A percentile compares a stretch with the other conserved stretches of the same genome.
These are phyloP conservation scores for Pedicia rivosa DNA, from an alignment of 2,888 invertebrate species.

Conservation along the genomic window DNA sequence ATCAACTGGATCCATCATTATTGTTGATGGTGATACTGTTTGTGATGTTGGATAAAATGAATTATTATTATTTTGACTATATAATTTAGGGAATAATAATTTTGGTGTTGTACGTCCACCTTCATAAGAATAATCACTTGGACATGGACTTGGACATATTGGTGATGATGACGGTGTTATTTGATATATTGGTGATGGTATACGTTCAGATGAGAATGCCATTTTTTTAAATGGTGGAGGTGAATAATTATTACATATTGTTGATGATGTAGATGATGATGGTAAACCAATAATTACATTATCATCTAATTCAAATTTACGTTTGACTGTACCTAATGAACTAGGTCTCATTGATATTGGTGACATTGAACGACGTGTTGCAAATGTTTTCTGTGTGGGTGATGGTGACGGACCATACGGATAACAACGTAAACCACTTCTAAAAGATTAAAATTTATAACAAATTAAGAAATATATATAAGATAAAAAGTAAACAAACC, in stretches of 20 bases:
- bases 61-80: constrained; percentile 19
- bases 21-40: constrained; percentile 17
- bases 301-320: constrained; percentile 31
- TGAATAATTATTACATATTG: constrained; percentile 20
- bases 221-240: constrained; percentile 30
- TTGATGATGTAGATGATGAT: constrained; percentile 27
- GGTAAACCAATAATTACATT: constrained; percentile 22
- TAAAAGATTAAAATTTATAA: constrained; percentile 10
- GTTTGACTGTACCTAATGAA: constrained; percentile 46
- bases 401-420: constrained; percentile 57
- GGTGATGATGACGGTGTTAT: constrained; percentile 32
- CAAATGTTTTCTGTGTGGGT: constrained; percentile 68
- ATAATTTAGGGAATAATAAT: constrained; percentile 27
- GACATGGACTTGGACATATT: constrained; percentile 29
- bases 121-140: constrained; percentile 30
- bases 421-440: constrained; percentile 24
- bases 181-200: constrained; percentile 29
- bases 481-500: constrained; percentile 18
- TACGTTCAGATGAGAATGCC: constrained; percentile 15
- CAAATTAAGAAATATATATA: not conserved
- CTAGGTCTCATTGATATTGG: constrained; percentile 74
- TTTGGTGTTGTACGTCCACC: constrained; percentile 30
- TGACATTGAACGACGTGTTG: constrained; percentile 70
- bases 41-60: constrained; percentile 27
- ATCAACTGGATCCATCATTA: constrained; percentile 15